Base-by-base conservation (phyloP, 2,888 invertebrate genomes). In the Nomada ruficornis region DNA sequence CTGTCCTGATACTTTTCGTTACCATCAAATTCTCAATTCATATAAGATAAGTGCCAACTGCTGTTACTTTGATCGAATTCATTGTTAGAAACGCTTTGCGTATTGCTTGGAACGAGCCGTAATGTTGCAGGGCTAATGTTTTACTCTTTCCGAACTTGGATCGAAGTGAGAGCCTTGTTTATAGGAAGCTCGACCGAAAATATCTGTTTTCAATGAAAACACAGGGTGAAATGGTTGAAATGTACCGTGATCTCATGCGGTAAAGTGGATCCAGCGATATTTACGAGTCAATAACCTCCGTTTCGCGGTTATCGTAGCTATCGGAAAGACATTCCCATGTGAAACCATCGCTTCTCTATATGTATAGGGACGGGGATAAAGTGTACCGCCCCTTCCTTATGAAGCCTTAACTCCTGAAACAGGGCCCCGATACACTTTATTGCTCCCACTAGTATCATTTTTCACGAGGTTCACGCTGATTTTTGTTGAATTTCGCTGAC, bases 281-380 rank as follows among this genome's bases (percentile, higher is more conserved):
- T 72, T 64, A 57, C 20, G 72, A 59, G 59, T 3, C 20, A 64
- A 42, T 59, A 59, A 26, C 20, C 42, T 57, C 13, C 42, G 72
- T 42, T 36, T 52, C 7, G 54, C 52, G 62, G 60, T 60, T 71
- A 60, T 69, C 60, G 60, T 68, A 59, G 42, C 15, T 64, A 72
- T 77, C 44, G 64, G 64, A 52, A 72, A 77, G 72, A 72, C 36
- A 64, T 72, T 77, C 57, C 42, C 42, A 47, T 36, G 26, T 23
- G 47, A 64, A 20, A 11, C 10, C 23, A 59, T 11, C 23, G 10
- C 5, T 42, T 50, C 29, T 65, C 15, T 44, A 15, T 23, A 23
- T 23, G 23, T 23, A 23, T 20, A 57, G 9, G 18, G 47, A 9
- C 13, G 47, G 36, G 55, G n/a, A 59, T 59, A 52, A 64, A 72